phyloP scores from a whole-genome alignment of 2,113 vertebrate species.

The Hypocryptadius cinnamomeus region DNA sequence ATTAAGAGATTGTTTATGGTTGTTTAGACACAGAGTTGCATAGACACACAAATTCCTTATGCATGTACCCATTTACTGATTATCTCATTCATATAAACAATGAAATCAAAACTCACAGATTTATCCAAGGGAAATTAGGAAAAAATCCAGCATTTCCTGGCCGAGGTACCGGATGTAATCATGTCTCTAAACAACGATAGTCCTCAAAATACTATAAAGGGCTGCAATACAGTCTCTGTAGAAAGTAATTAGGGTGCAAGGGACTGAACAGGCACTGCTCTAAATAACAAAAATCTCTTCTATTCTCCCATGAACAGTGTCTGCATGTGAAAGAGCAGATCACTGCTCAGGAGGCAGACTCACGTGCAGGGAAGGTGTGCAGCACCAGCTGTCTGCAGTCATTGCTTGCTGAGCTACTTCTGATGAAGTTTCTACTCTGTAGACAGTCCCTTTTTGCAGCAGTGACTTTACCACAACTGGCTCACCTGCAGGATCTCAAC shows the following conservation, averaged over 20 bases:
- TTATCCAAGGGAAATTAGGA: not conserved
- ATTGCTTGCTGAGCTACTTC: not conserved
- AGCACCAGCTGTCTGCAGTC: not conserved
- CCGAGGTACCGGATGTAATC: not conserved
- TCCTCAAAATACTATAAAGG: not conserved
- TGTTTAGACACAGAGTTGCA: not conserved
- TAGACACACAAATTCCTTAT: not conserved
- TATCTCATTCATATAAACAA: not conserved
- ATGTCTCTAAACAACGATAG: not conserved
- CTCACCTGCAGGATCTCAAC: not conserved
- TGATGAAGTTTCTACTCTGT: not conserved
- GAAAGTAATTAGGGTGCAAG: not conserved
- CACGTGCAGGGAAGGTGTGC: fast-evolving
- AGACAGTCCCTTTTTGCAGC: not conserved
- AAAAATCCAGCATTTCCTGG: not conserved
- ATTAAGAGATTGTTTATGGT: not conserved
- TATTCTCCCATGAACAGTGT: not conserved
- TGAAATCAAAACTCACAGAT: not conserved
- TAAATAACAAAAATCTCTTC: not conserved
- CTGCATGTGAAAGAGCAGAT: not conserved
- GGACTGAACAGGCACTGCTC: not conserved
- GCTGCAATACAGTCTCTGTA: not conserved
- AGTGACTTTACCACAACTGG: not conserved
- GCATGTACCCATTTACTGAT: not conserved
- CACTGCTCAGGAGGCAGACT: not conserved